These are phyloP conservation scores for Dolomedes plantarius DNA, from an alignment of 2,888 invertebrate genomes.

Conservation along the genomic window DNA sequence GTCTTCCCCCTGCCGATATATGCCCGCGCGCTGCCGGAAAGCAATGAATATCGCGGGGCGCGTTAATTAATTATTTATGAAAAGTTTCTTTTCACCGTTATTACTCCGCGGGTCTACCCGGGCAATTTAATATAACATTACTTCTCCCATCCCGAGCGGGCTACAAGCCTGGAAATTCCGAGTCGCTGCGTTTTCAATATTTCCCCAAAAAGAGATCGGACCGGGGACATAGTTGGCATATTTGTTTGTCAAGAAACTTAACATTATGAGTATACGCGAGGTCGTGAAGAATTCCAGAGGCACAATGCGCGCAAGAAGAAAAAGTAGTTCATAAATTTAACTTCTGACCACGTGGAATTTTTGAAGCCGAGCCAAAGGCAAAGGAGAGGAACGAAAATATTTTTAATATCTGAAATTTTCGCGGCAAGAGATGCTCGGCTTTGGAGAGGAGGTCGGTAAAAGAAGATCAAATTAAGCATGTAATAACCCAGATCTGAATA, in stretches of 20 bases:
- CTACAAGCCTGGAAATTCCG: background rate
- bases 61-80: too few relatives aligned
- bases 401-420: background rate
- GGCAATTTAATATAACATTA: too few relatives aligned
- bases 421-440: background rate
- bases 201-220: background rate
- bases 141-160: too few relatives aligned
- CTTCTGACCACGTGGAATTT: conserved; percentile 2
- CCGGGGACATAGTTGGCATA: background rate
- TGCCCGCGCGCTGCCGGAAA: too few relatives aligned
- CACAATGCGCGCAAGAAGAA: background rate
- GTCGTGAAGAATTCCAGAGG: background rate
- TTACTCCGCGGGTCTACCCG: too few relatives aligned
- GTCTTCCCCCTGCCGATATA: too few relatives aligned
- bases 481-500: background rate
- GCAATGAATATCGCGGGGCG: too few relatives aligned
- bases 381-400: background rate
- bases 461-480: background rate
- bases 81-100: too few relatives aligned
- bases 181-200: background rate
- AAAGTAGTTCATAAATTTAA: background rate
- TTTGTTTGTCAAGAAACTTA: conserved; percentile 6
- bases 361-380: background rate
- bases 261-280: background rate
- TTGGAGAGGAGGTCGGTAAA: too few relatives aligned